Conservation (phyloP, 2,113 vertebrate genomes). For the Sylvietta virens region DNA sequence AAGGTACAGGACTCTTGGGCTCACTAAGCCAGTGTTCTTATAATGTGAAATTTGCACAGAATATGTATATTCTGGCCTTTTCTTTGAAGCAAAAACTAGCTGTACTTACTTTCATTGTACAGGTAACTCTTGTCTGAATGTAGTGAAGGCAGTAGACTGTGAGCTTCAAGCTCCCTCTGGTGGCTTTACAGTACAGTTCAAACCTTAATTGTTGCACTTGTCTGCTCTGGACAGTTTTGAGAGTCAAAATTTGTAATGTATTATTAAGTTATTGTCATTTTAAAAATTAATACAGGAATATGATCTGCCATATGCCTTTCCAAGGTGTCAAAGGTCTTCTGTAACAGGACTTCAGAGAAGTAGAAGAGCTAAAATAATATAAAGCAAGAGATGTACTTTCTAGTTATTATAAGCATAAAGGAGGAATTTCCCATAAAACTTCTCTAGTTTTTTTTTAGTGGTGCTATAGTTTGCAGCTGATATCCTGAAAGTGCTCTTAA, state of each 20-base stretch:
- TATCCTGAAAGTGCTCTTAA: not conserved
- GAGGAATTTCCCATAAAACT: not conserved
- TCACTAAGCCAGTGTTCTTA: not conserved
- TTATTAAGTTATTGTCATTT: not conserved
- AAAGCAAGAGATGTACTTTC: not conserved
- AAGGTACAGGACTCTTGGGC: not conserved
- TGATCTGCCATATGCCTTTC: not conserved
- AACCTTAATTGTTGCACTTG: not conserved
- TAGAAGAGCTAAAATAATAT: not conserved
- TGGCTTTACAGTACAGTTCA: not conserved
- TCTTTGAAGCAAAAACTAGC: not conserved
- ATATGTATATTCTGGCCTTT: not conserved
- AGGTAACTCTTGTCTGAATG: rapidly evolving
- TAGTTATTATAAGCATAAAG: not conserved
- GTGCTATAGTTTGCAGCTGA: not conserved
- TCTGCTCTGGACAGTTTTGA: not conserved
- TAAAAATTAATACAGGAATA: not conserved
- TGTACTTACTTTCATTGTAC: not conserved
- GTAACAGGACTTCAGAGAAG: not conserved
- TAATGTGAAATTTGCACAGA: not conserved
- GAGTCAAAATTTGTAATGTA: not conserved
- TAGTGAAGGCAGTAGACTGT: not conserved
- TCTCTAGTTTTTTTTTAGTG: not conserved
- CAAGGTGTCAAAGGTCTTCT: not conserved
- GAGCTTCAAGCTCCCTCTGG: conserved; percentile 34